Evolutionary conservation across 2,113 vertebrate genomes (phyloP).

Genomic region (Motacilla tschutschensis): DNA sequence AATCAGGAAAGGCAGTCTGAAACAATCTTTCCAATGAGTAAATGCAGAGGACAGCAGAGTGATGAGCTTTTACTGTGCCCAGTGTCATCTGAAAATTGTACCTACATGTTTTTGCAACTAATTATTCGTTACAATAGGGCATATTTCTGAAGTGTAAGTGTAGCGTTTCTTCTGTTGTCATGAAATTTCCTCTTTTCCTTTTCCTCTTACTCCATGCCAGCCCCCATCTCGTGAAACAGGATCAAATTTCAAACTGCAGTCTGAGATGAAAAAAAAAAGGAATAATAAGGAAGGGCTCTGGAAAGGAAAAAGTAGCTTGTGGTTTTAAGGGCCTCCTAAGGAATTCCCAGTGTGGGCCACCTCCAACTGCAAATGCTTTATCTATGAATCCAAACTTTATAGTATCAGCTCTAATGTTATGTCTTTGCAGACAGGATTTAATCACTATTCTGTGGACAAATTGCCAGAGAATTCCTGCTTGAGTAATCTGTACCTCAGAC

Average conservation of each 20-base stretch:
- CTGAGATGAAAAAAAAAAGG: neutral
- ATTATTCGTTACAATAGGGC: constrained; percentile 47
- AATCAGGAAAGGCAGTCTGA: neutral
- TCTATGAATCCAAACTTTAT: neutral
- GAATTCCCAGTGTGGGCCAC: neutral
- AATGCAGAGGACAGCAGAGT: constrained; percentile 25
- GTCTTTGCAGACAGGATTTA: constrained; percentile 24
- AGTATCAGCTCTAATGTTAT: neutral
- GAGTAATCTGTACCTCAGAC: neutral
- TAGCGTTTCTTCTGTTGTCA: constrained; percentile 24
- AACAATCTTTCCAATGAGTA: constrained; percentile 38
- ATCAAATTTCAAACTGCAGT: constrained; percentile 52
- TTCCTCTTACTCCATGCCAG: neutral
- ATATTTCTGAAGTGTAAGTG: constrained; percentile 2
- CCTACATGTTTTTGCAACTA: constrained; percentile 50
- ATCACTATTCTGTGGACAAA: neutral
- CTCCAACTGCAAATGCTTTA: neutral
- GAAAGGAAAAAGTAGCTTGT: constrained; percentile 10
- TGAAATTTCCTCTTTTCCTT: constrained; percentile 6
- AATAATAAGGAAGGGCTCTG: neutral
- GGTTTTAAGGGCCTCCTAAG: neutral
- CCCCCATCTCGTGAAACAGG: neutral
- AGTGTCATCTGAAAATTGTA: constrained; percentile 49
- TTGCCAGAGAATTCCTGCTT: neutral
- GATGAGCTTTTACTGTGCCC: constrained; percentile 41